These are phyloP conservation scores for Heliconius hewitsoni DNA, from an alignment of 1,140 invertebrate species.

Conservation along the genomic window DNA sequence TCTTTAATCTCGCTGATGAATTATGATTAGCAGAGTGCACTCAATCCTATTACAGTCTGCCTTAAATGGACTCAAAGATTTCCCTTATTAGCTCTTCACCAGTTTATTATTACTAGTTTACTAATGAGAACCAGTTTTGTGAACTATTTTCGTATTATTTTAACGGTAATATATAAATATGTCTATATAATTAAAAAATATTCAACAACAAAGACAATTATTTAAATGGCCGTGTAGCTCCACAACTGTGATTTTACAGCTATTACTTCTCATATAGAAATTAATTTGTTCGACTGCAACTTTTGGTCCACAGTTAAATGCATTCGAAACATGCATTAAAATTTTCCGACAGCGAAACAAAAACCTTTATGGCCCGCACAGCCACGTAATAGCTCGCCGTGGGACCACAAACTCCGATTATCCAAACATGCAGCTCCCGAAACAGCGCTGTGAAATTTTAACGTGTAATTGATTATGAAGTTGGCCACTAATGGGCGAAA, in stretches of 20 bases:
- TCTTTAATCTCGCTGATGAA: constrained; percentile 81
- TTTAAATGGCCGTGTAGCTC: constrained; percentile 23
- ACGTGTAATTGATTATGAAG: constrained; percentile 81
- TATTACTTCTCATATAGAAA: constrained; percentile 41
- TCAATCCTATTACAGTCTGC: constrained; percentile 72
- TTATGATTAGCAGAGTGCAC: constrained; percentile 80
- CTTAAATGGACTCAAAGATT: constrained; percentile 58
- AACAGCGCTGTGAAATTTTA: constrained; percentile 77
- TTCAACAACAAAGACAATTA: constrained; percentile 20
- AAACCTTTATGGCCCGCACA: constrained; percentile 70
- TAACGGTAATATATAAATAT: background rate
- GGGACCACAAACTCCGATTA: constrained; percentile 81
- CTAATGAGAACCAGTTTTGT: constrained; percentile 1
- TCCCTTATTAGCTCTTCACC: constrained; percentile 44
- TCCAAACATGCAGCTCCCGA: constrained; percentile 73
- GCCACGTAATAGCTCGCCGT: constrained; percentile 71
- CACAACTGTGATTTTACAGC: constrained; percentile 25
- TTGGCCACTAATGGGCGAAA: constrained; percentile 79
- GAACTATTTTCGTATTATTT: background rate
- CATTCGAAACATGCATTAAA: constrained; percentile 73
- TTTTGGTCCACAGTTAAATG: constrained; percentile 51
- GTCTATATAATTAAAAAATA: background rate
- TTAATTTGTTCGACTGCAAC: constrained; percentile 43
- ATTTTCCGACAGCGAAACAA: constrained; percentile 68
- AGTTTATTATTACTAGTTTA: constrained; percentile 1